Base-by-base conservation (phyloP, 1,140 invertebrate species). In the Subanguina moxae region DNA sequence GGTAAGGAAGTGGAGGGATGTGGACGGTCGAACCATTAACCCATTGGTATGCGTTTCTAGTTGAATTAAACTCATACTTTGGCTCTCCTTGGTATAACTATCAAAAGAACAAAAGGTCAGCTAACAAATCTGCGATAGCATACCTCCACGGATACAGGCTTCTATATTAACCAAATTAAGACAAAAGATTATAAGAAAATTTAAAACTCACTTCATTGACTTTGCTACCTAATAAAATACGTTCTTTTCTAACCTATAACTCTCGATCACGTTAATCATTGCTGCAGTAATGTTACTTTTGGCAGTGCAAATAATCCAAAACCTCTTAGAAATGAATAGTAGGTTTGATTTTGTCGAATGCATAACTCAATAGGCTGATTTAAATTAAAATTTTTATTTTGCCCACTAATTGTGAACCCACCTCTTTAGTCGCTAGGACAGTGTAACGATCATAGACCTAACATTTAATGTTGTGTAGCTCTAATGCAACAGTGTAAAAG, bases 81-180 rank as follows among this genome's bases (percentile, higher is more conserved):
- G 48, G 48, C 15, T 52, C 48, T 52, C 48, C 48, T 52, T 52
- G 48, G 48, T 52, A 52, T 5, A 52, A 15, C 48, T 38, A 38
- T 38, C 32, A 38, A 38, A 38, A 38, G 32, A 5, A 11, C 11
- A 38, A 11, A 38, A n/a, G n/a, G 32, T 11, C 11, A 11, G 11
- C 11, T 3, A 38, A 38, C 11, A 38, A 38, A 38, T 3, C 3
- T 11, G 32, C 11, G 3, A 38, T 38, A 38, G 11, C 32, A 38
- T 38, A 38, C 32, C 32, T 52, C 48, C 8, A 52, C 48, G 17
- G n/a, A 21, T 7, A 52, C 48, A 25, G 48, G 48, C 48, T 25
- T 52, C 23, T 19, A 21, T 5, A 19, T 19, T 7, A 15, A 15
- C 3, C 3, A 38, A 5, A 5, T 38, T 11, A 38, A 38, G 3